Base-by-base conservation (phyloP, 1,140 invertebrate species). In the Adoxophyes honmai region DNA sequence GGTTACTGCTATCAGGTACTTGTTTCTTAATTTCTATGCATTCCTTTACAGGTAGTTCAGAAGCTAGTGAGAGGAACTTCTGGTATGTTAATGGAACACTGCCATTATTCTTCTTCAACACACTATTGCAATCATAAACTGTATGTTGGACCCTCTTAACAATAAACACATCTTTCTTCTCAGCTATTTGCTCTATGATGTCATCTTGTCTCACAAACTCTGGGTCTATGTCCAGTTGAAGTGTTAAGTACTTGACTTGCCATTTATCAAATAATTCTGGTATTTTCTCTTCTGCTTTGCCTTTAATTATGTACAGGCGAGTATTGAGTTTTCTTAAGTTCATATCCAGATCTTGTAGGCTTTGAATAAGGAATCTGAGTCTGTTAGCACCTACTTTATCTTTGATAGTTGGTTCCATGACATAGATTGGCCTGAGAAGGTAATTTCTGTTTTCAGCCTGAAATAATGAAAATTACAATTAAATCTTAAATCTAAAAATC, bases 171-270 rank as follows among this genome's bases (percentile, higher is more conserved):
- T 90, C 83, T 39, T 88, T 81, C 57, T 91, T 76, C 54, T 90
- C 81, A 14, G 93, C 93, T 60, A 94, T 64, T 35, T 91, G 84
- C 55, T 91, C 89, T 6, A 95, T 90, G n/a, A 88, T 75, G 52
- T 85, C 85, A 90, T 95, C 94, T 58, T 93, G 81, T 59, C 89
- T 75, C 34, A 90, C 74, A 1, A 93, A 90, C 79, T 93, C 94
- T 1, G 94, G 93, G 66, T 95, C 94, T 53, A 93, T 94, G 70
- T 95, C 94, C 15, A 91, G 80, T 82, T 95, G 94, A 70, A 91
- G 92, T 0, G 94, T 93, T 51, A 95, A 68, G 35, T 90, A 82
- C 39, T 91, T 91, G 0, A 94, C 92, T 57, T 92, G 89, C 94
- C 94, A 95, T 68, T 91, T 88, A 62, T 92, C 90, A 70, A 95